These are phyloP conservation scores for Atta texana DNA, from an alignment of 1,140 invertebrate genomes.

Conservation along the genomic window DNA sequence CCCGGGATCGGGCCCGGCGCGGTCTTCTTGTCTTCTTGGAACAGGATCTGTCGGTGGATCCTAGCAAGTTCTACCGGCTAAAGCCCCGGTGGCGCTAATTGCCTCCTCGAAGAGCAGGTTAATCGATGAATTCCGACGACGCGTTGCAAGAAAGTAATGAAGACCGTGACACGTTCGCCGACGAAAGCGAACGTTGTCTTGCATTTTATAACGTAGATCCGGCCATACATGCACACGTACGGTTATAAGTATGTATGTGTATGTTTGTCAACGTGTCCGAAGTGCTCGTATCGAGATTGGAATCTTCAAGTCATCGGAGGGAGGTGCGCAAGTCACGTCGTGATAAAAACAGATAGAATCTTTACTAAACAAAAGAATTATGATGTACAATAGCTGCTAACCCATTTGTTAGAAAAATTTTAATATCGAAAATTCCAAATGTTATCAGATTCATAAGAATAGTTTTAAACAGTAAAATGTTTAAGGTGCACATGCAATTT, in stretches of 20 bases:
- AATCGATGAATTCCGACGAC: slow-evolving; percentile 64
- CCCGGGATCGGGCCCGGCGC: neutral
- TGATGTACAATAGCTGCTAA: neutral
- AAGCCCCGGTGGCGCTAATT: slow-evolving; percentile 55
- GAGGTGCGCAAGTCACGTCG: slow-evolving; percentile 35
- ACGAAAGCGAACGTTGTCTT: neutral
- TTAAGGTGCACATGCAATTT: neutral
- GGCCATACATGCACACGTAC: too few relatives aligned
- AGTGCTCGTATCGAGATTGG: slow-evolving; percentile 19
- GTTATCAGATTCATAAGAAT: neutral
- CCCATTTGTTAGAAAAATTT: slow-evolving; percentile 18
- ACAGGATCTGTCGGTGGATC: slow-evolving; percentile 46
- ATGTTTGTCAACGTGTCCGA: slow-evolving; percentile 47
- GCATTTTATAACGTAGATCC: slow-evolving; percentile 23
- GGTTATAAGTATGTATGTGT: too few relatives aligned
- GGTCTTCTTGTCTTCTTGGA: slow-evolving; percentile 53
- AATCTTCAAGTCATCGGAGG: slow-evolving; percentile 54
- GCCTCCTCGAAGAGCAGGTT: slow-evolving; percentile 53
- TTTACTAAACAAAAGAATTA: slow-evolving; percentile 31
- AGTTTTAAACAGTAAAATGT: neutral
- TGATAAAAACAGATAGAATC: slow-evolving; percentile 33
- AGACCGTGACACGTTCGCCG: slow-evolving; percentile 58
- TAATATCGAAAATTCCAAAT: neutral
- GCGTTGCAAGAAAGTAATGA: slow-evolving; percentile 59
- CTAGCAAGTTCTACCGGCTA: neutral